These are phyloP conservation scores for Ctenomys sociabilis DNA, from an alignment of 2,113 vertebrate species.

Conservation along the genomic window DNA sequence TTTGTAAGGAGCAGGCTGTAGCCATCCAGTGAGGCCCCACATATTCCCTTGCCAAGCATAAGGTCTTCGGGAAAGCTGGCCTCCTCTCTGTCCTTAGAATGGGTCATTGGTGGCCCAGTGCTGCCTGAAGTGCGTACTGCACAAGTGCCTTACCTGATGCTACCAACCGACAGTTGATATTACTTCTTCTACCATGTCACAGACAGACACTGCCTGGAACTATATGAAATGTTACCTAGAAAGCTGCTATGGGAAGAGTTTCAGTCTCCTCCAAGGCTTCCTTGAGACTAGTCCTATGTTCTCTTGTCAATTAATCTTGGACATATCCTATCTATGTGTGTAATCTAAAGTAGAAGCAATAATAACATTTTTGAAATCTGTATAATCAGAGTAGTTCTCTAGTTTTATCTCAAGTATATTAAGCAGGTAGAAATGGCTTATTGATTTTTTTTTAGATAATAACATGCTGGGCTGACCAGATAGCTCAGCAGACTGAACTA, in stretches of 20 bases:
- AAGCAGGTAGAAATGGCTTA: neutral
- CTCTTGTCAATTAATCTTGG: slow-evolving; percentile 26
- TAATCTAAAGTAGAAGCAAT: neutral
- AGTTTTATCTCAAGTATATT: neutral
- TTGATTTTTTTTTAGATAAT: slow-evolving; percentile 24
- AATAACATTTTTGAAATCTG: neutral
- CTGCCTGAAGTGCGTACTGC: neutral
- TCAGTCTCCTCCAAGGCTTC: neutral
- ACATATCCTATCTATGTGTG: neutral
- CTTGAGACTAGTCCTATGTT: neutral
- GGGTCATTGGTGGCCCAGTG: no score
- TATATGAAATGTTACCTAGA: neutral
- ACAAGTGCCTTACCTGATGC: neutral
- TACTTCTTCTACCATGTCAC: neutral
- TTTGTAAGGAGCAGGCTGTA: no score
- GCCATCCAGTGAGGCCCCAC: neutral
- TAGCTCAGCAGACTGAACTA: no score
- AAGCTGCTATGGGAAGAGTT: neutral
- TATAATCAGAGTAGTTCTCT: neutral
- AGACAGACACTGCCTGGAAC: neutral
- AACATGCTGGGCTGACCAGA: neutral
- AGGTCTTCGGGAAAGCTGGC: neutral
- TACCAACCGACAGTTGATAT: neutral
- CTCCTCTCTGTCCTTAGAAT: neutral
- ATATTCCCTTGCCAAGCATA: neutral